Evolutionary conservation across 1,140 invertebrate species (phyloP), one percentile per base, ranked within the genome.

Genomic region (Lepidotrigona ventralis): DNA sequence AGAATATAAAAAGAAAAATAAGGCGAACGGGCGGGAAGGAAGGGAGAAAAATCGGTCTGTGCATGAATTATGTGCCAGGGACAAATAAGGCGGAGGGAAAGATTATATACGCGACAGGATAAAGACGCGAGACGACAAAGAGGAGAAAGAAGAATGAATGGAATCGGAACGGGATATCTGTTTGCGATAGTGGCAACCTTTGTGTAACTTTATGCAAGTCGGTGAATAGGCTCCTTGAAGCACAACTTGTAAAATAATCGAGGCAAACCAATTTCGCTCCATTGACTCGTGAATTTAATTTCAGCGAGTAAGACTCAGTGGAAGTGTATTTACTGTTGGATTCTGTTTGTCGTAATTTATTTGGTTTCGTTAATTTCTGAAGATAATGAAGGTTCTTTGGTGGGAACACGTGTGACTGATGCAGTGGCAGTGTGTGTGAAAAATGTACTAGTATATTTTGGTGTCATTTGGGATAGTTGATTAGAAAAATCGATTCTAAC

Each of bases 11-110:
- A 54, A 23, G 54, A 74, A 58, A 74, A 74, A 74, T 74, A 58
- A 74, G 72, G 29, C 33, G 29, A 39, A 73, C 53, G 72, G 23
- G 29, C n/a, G 29, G 8, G 63, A 15, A 73, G 21, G n/a, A 5
- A n/a, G 53, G 53, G 72, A 74, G 72, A 74, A 74, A 74, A 74
- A 74, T 74, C 72, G 72, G 54, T 74, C 54, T 74, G 21, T 39
- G 54, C 54, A 23, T 74, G 72, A 74, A 74, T 74, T 58, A 58
- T 74, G 29, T n/a, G 54, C 6, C 72, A n/a, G 26, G 72, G 72
- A 74, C 72, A 74, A 74, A 74, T 74, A 74, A 58, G 54, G 54
- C 29, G 54, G 23, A 33, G 72, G 56, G 72, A n/a, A 74, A 74
- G 72, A 58, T 74, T 74, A 74, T 58, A 74, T 58, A n/a, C 72